phyloP scores from a whole-genome alignment of 2,888 invertebrate genomes.

The Sphecodes monilicornis region DNA sequence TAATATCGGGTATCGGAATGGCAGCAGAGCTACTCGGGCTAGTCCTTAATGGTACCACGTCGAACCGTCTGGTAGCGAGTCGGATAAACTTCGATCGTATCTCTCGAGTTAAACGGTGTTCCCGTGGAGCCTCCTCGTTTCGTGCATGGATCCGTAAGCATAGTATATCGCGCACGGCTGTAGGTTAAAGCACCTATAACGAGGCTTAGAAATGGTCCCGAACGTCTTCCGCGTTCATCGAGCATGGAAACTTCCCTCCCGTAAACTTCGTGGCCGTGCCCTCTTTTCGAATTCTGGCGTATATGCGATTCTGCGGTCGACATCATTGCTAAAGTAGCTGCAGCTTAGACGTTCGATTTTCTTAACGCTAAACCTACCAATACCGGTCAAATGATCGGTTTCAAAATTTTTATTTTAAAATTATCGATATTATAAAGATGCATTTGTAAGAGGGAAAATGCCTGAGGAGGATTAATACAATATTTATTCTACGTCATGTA shows the following conservation, averaged over 20 bases:
- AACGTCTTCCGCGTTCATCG: constrained; percentile 42
- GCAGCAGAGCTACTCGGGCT: constrained; percentile 21
- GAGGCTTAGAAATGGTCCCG: constrained; percentile 39
- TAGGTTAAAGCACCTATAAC: constrained; percentile 60
- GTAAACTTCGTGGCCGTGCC: constrained; percentile 5
- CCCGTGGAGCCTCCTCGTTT: constrained; percentile 54
- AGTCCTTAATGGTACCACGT: constrained; percentile 40
- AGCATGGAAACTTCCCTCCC: constrained; percentile 17
- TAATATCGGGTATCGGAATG: constrained; percentile 31
- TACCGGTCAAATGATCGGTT: too few relatives aligned
- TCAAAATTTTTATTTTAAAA: too few relatives aligned
- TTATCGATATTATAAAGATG: too few relatives aligned
- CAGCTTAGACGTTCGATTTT: background rate
- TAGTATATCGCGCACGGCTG: constrained; percentile 43
- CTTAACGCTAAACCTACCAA: too few relatives aligned
- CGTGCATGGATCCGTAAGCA: constrained; percentile 56
- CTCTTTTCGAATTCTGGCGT: constrained; percentile 13
- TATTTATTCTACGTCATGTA: too few relatives aligned
- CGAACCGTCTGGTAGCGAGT: constrained; percentile 52
- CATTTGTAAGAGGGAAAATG: too few relatives aligned
- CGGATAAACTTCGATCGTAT: constrained; percentile 69
- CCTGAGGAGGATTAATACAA: too few relatives aligned
- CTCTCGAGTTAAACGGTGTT: constrained; percentile 57
- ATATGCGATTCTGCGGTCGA: background rate
- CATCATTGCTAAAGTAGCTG: background rate